Conservation (phyloP, 2,113 vertebrate species). For the Cottus gobio region DNA sequence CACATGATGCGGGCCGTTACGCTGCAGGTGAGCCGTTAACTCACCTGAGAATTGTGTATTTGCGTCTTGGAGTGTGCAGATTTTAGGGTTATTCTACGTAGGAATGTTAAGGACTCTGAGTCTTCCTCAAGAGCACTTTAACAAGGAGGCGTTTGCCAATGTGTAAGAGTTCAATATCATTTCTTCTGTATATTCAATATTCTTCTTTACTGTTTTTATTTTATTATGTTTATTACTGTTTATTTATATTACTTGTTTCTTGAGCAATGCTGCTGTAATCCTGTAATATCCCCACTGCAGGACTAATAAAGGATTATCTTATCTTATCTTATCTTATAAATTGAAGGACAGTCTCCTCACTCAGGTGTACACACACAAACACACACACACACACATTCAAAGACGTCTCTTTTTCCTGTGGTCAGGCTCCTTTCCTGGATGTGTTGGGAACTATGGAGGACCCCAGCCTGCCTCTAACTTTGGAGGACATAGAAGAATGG, state of each 20-base stretch:
- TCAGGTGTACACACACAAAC: neutral
- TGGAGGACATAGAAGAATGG: constrained; percentile 96
- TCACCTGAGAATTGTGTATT: neutral
- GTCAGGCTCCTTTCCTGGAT: constrained; percentile 94
- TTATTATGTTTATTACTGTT: too few relatives aligned
- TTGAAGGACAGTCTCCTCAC: neutral
- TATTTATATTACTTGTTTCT: too few relatives aligned
- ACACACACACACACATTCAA: neutral
- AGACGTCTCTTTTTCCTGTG: neutral
- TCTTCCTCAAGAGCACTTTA: neutral
- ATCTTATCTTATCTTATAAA: too few relatives aligned
- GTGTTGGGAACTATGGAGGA: constrained; percentile 93
- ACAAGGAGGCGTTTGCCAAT: neutral
- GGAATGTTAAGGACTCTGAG: neutral
- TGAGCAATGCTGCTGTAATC: too few relatives aligned
- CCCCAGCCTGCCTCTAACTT: constrained; percentile 88
- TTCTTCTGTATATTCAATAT: too few relatives aligned
- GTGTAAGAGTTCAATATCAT: neutral
- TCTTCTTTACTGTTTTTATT: too few relatives aligned
- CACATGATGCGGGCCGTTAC: constrained; percentile 86
- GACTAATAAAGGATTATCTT: too few relatives aligned
- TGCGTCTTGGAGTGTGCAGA: neutral
- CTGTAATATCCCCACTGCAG: too few relatives aligned
- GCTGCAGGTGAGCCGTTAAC: constrained; percentile 85
- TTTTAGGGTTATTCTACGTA: neutral